A percentile compares a stretch with the other conserved stretches of the same genome.
Conservation (phyloP, 2,113 vertebrate species). For the Psephotus haematonotus region DNA sequence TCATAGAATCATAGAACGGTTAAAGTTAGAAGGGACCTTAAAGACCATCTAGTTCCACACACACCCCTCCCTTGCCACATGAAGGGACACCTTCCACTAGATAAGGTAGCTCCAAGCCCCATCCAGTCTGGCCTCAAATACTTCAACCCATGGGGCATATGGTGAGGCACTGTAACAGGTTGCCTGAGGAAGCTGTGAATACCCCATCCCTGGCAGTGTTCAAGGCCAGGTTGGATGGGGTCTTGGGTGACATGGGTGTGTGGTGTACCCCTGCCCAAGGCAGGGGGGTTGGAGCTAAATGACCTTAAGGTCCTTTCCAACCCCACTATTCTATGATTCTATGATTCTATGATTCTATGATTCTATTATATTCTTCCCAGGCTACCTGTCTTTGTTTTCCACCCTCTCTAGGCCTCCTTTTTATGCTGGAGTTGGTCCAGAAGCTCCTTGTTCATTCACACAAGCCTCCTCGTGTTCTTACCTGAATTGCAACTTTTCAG, state of each 20-base stretch:
- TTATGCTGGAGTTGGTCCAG: not conserved
- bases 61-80: not conserved
- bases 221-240: not conserved
- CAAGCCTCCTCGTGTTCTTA: not conserved
- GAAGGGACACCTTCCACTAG: not conserved
- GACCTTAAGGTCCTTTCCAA: not conserved
- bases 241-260: not conserved
- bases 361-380: not conserved
- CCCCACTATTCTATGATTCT: not conserved
- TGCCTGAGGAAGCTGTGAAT: not conserved
- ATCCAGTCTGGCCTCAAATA: not conserved
- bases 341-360: too few species aligned
- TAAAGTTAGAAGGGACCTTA: not conserved
- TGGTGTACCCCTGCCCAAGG: not conserved
- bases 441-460: not conserved
- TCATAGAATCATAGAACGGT: not conserved
- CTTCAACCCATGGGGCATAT: not conserved
- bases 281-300: not conserved
- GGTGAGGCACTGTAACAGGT: not conserved
- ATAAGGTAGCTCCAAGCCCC: not conserved
- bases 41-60: not conserved
- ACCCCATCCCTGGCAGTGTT: not conserved
- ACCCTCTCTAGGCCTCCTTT: not conserved
- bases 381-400: not conserved
- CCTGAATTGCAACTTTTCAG: not conserved